Percentiles rank a stretch among this genome's conserved stretches.
Conservation (phyloP, 35 echinoderm and acorn worm species). For the Lytechinus variegatus region DNA sequence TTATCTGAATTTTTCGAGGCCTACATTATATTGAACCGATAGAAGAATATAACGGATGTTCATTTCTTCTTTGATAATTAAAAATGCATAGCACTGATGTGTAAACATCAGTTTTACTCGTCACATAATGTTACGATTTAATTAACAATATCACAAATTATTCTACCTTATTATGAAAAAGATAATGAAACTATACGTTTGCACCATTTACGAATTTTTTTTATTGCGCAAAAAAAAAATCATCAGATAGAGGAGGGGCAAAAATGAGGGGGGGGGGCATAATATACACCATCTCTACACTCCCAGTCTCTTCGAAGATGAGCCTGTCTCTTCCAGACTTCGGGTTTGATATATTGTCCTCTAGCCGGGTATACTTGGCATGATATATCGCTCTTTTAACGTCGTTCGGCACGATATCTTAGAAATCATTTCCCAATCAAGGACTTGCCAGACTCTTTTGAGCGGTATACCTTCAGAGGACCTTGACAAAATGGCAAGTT, state of each 20-base stretch:
- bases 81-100: too few species aligned
- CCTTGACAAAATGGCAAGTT: constrained; percentile 39
- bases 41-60: too few species aligned
- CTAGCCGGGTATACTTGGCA: background rate
- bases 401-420: constrained; percentile 8
- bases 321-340: background rate
- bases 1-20: too few species aligned
- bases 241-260: background rate
- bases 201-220: background rate
- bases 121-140: background rate
- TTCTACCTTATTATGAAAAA: background rate
- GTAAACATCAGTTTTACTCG: background rate
- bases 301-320: background rate
- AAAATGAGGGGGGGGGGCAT: background rate
- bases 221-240: background rate
- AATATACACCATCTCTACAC: background rate
- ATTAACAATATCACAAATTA: background rate
- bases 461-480: background rate
- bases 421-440: constrained; percentile 19
- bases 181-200: background rate
- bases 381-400: constrained; percentile 39
- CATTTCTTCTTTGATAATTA: too few species aligned
- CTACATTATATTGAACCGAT: too few species aligned
- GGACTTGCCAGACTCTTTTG: background rate
- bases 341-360: constrained; percentile 1